Percentiles rank a stretch among this genome's conserved stretches.
phyloP scores from a whole-genome alignment of 2,797 vertebrate genomes.

The Falco cherrug region DNA sequence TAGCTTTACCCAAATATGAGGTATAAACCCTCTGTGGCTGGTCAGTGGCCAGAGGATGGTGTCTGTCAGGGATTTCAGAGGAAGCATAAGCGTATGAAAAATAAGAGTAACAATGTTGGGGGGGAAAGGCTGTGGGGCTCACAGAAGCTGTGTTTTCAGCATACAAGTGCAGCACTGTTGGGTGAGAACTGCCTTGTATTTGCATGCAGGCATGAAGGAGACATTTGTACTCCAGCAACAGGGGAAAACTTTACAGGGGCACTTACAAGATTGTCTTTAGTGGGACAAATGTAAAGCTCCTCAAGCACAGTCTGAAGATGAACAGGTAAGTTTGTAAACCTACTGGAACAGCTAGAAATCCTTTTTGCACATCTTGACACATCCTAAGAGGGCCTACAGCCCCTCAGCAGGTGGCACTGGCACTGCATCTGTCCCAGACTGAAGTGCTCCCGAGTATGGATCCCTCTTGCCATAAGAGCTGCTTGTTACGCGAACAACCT shows the following conservation, averaged over 20 bases:
- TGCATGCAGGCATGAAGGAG: accelerated
- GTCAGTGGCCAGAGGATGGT: neutral
- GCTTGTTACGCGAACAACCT: neutral
- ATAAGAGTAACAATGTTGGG: neutral
- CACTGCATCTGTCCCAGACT: neutral
- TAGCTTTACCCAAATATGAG: neutral
- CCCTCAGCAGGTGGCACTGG: conserved; percentile 8
- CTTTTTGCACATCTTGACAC: neutral
- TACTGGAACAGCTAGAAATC: neutral
- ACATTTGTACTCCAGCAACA: neutral
- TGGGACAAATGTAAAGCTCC: neutral
- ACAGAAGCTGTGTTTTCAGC: neutral
- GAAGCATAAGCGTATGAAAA: neutral
- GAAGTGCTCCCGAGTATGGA: neutral
- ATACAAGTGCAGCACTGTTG: neutral
- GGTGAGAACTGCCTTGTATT: neutral
- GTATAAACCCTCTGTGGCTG: neutral
- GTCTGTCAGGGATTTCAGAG: neutral
- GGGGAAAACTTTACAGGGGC: neutral
- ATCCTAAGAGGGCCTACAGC: neutral
- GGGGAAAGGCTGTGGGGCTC: neutral
- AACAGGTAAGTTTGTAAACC: neutral
- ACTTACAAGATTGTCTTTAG: neutral
- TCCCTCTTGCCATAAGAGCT: neutral
- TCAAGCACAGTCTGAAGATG: neutral